Percentiles rank a stretch among this genome's conserved stretches.
Evolutionary conservation across 2,797 vertebrate species (phyloP).

Genomic region (Anguilla obscura): DNA sequence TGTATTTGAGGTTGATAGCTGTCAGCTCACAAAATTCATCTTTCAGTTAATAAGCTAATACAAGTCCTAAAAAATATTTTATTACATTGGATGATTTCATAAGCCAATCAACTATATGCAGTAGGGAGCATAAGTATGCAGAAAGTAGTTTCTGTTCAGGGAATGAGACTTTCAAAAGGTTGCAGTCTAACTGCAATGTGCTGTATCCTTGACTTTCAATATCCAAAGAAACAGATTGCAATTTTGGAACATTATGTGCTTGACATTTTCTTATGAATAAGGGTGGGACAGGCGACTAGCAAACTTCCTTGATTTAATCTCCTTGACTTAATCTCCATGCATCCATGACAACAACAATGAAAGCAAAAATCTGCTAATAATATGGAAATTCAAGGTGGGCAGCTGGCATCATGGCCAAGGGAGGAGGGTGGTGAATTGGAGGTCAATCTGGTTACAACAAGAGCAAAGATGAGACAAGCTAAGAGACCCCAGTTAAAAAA

Average conservation of each 20-base stretch:
- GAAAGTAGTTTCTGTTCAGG: not conserved
- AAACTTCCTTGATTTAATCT: not conserved
- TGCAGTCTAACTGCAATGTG: not conserved
- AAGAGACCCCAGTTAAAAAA: not conserved
- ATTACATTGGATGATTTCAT: not conserved
- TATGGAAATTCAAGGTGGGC: not conserved
- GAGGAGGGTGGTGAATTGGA: not conserved
- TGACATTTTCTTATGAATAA: not conserved
- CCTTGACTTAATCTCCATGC: too few species aligned
- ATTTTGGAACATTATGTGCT: not conserved
- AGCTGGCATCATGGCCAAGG: not conserved
- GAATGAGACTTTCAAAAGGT: not conserved
- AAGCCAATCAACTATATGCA: not conserved
- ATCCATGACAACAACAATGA: not conserved
- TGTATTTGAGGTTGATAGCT: not conserved
- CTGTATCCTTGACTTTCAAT: not conserved
- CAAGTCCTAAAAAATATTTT: not conserved
- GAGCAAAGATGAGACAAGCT: not conserved
- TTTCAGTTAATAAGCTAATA: not conserved
- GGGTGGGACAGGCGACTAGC: not conserved
- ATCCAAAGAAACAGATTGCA: not conserved
- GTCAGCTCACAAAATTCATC: not conserved
- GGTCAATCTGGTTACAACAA: not conserved
- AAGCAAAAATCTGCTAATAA: not conserved
- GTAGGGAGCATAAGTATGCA: not conserved